These are phyloP conservation scores for Bombus turneri DNA, from an alignment of 1,140 invertebrate species.

Conservation along the genomic window DNA sequence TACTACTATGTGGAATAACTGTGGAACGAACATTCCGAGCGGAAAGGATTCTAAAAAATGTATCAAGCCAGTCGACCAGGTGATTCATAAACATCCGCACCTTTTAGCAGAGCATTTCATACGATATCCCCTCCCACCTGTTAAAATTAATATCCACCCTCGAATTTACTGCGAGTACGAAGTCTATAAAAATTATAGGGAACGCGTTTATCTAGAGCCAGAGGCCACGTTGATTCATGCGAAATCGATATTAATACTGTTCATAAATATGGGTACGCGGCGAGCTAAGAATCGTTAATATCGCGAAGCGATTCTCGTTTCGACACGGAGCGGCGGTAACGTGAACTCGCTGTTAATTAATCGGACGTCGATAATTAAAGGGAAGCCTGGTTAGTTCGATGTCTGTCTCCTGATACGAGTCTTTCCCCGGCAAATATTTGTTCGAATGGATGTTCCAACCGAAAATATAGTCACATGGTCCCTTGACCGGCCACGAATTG, in stretches of 20 bases:
- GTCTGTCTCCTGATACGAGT: slow-evolving; percentile 7
- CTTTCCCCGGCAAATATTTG: slow-evolving; percentile 25
- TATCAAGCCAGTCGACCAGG: neutral
- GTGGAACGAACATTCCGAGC: neutral
- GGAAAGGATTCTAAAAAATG: slow-evolving; percentile 3
- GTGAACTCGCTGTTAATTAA: slow-evolving; percentile 47
- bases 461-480: neutral
- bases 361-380: slow-evolving; percentile 48
- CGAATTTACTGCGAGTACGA: slow-evolving; percentile 7
- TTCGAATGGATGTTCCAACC: neutral
- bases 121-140: no score
- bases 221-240: slow-evolving; percentile 24
- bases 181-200: slow-evolving; percentile 19
- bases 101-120: slow-evolving; percentile 4
- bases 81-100: slow-evolving; percentile 24
- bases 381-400: neutral
- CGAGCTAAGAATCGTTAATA: slow-evolving; percentile 43
- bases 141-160: slow-evolving; percentile 16
- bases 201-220: neutral
- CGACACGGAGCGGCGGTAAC: slow-evolving; percentile 1
- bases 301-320: slow-evolving; percentile 31
- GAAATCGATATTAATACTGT: slow-evolving; percentile 43
- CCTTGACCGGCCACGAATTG: neutral
- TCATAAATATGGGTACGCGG: slow-evolving; percentile 28
- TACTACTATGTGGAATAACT: no score